Conservation (phyloP, 2,113 vertebrate species). For the Gallinago undulata region DNA sequence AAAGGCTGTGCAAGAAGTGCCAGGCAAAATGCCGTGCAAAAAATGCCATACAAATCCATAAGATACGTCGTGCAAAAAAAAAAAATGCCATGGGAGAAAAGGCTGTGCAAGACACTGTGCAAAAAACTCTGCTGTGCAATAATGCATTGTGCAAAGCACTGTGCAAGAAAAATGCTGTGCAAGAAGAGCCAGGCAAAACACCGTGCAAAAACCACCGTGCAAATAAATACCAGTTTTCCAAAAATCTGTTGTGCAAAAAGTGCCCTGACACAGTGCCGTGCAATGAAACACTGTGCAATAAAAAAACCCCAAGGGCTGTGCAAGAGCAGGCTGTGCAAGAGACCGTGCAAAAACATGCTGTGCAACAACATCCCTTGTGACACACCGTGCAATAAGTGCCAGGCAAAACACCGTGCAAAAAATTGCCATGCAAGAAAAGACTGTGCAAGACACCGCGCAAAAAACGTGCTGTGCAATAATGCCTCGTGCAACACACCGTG, state of each 20-base stretch:
- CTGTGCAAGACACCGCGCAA: too few species aligned
- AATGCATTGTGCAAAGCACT: rapidly evolving
- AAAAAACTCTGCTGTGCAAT: too few species aligned
- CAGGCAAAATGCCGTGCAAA: neutral
- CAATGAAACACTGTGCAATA: neutral
- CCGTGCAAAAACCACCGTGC: too few species aligned
- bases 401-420: neutral
- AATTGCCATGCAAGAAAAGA: too few species aligned
- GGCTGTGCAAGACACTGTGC: rapidly evolving
- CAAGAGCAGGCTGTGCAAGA: neutral
- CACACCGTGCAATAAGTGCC: too few species aligned
- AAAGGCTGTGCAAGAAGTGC: too few species aligned
- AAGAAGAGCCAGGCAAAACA: too few species aligned
- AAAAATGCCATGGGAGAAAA: too few species aligned
- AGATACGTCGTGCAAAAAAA: neutral
- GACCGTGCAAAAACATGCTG: neutral
- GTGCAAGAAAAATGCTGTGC: neutral
- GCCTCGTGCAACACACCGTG: neutral
- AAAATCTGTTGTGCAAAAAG: rapidly evolving
- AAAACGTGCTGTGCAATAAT: too few species aligned
- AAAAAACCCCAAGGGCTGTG: too few species aligned
- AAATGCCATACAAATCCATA: rapidly evolving
- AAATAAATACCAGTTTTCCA: too few species aligned
- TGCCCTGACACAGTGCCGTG: too few species aligned
- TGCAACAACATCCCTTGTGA: neutral